phyloP scores from a whole-genome alignment of 2,888 invertebrate genomes.

The Hydriomena furcata region DNA sequence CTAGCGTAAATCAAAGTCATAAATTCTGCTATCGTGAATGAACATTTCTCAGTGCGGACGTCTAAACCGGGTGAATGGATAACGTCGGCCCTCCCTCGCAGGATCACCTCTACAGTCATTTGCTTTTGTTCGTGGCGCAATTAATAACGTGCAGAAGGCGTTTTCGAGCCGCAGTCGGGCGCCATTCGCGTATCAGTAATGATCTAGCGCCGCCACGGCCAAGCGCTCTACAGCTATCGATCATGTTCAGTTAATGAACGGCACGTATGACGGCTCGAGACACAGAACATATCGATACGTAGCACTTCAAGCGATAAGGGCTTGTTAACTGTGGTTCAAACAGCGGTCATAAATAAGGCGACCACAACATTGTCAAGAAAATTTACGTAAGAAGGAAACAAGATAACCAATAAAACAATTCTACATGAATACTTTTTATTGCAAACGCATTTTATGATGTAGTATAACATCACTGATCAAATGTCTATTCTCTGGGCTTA shows the following conservation, averaged over 20 bases:
- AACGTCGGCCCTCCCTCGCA: slow-evolving; percentile 77
- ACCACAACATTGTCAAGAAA: no score
- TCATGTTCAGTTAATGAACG: slow-evolving; percentile 61
- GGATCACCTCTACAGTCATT: slow-evolving; percentile 83
- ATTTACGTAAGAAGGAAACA: no score
- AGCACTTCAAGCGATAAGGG: background rate
- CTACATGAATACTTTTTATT: no score
- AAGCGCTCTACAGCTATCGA: slow-evolving; percentile 62
- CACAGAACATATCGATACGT: slow-evolving; percentile 15
- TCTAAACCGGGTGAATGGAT: slow-evolving; percentile 79
- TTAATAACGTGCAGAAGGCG: slow-evolving; percentile 80
- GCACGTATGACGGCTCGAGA: slow-evolving; percentile 29
- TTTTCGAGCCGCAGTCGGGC: slow-evolving; percentile 70
- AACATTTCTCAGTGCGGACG: slow-evolving; percentile 82
- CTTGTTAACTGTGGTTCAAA: no score
- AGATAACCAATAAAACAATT: no score
- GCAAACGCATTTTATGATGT: no score
- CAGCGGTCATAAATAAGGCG: no score
- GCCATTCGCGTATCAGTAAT: slow-evolving; percentile 77
- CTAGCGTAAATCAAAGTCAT: slow-evolving; percentile 81
- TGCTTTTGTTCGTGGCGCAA: slow-evolving; percentile 82
- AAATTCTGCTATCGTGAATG: slow-evolving; percentile 82
- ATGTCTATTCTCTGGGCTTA: no score
- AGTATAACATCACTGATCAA: no score
- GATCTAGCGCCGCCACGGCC: slow-evolving; percentile 65